Percentiles rank a stretch among this genome's conserved stretches.
Conservation (phyloP, 2,888 invertebrate species). For the Cybosia mesomella region DNA sequence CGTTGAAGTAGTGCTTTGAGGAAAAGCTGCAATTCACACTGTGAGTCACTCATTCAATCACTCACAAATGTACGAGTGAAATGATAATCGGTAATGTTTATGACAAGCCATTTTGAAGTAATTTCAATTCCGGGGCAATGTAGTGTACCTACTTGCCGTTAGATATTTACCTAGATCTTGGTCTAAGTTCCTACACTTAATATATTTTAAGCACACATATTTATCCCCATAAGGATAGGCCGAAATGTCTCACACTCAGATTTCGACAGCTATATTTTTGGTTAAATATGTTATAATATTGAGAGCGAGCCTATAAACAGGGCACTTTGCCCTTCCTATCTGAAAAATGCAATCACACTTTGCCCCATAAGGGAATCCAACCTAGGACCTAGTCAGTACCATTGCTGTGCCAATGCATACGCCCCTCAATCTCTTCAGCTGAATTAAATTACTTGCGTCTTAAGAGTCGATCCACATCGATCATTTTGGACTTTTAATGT, state of each 20-base stretch:
- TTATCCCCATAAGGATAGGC: background rate
- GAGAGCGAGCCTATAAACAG: too few relatives aligned
- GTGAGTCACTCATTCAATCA: slow-evolving; percentile 55
- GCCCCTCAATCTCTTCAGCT: too few relatives aligned
- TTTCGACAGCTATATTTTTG: background rate
- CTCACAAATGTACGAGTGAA: slow-evolving; percentile 44
- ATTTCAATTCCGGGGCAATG: slow-evolving; percentile 41
- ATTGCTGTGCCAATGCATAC: too few relatives aligned
- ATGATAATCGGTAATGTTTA: slow-evolving; percentile 53
- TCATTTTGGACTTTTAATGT: too few relatives aligned
- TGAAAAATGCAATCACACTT: too few relatives aligned
- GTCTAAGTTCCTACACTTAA: slow-evolving; percentile 22
- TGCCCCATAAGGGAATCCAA: too few relatives aligned
- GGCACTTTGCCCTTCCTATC: too few relatives aligned
- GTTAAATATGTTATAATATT: too few relatives aligned
- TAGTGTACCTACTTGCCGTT: slow-evolving; percentile 32
- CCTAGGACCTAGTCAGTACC: background rate
- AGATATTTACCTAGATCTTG: slow-evolving; percentile 36
- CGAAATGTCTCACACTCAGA: background rate
- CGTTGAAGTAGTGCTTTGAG: slow-evolving; percentile 45
- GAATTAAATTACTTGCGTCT: too few relatives aligned
- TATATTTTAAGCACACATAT: background rate
- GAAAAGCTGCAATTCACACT: slow-evolving; percentile 71
- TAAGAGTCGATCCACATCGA: too few relatives aligned
- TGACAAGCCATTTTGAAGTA: slow-evolving; percentile 46